Base-by-base conservation (phyloP, 2,113 vertebrate species). In the Apodemus sylvaticus region DNA sequence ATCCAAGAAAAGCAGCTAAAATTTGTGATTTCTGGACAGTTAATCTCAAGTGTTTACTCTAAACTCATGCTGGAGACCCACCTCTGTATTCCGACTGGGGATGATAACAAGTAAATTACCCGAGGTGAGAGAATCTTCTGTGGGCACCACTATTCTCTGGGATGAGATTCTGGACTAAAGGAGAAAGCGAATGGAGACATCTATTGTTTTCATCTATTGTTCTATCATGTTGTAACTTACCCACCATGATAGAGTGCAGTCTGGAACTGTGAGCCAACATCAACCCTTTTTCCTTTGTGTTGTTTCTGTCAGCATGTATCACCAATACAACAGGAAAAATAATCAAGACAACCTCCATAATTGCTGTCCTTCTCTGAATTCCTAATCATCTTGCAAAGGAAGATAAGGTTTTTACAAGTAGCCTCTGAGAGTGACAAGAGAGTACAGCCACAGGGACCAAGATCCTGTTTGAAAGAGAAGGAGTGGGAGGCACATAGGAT, bases 1-100 rank as follows among this genome's bases (percentile, higher is more conserved):
- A 71, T 45, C 26, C 74, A 85, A 79, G 39, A 89, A 96, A 94
- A 90, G 55, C n/a, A 26, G 34, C 2, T 48, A 83, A 39, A 10
- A 12, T 42, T 87, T 93, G 55, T 24, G 48, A 17, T 86, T 5
- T 36, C 39, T 66, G 42, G 45, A 70, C 31, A 53, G 31, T 53
- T 48, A 13, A 34, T 48, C 60, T 66, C 42, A 20, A 77, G 45
- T 64, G 26, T 66, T 17, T 39, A 45, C 6, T 86, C 26, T 31
- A 83, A n/a, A 60, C 12, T 16, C 53, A 24, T 5, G 20, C 24
- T 42, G 58, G 58, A 42, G n/a, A 24, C n/a, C 9, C 20, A 22
- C 24, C n/a, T 82, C 79, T 83, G 81, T 17, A 58, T 81, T 58
- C n/a, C 34, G n/a, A 24, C 20, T 7, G 13, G 36, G 53, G 3